Base-by-base conservation (phyloP, 2,113 vertebrate species). In the Pogonocichla stellata region DNA sequence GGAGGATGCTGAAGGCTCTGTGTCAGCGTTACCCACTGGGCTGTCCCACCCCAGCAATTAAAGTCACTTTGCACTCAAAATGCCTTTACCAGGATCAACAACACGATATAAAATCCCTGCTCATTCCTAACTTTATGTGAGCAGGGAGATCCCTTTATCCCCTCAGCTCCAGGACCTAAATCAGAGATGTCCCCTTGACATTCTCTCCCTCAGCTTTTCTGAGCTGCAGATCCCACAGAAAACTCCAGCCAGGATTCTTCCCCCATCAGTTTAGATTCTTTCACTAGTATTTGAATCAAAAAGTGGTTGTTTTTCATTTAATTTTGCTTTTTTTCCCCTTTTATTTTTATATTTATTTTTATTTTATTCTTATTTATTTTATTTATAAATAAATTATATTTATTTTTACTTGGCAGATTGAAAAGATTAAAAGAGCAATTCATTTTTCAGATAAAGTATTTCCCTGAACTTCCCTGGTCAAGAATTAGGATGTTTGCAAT, bases 11-110 rank as follows among this genome's bases (percentile, higher is more conserved):
- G 65, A 53, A 91, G 77, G 66, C 8, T 16, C 12, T 12, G 80
- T 0, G 0, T 28, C 85, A 83, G 45, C 7, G 2, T 13, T 34
- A 72, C 17, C 51, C 64, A 28, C 38, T 7, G 64, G 58, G 38
- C 62, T 88, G 24, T 51, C 70, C 75, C 45, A 36, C 23, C 31
- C 42, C 43, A 75, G 83, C 72, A 84, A 14, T 65, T 71, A 42
- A 86, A 87, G 20, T 31, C 73, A 48, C 40, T 60, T 40, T 31
- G 31, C 75, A 87, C 40, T 42, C n/a, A 14, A 31, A 84, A 82
- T 82, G 48, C n/a, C 50, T 94, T 82, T 50, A 64, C 87, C 61
- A 79, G 60, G 61, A 60, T 3, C 36, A 65, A 54, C 16, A 75
- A 57, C 79, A 57, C 50, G 15, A 50, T 69, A 18, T 14, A 80